A percentile compares a stretch with the other conserved stretches of the same genome.
Evolutionary conservation across 2,888 invertebrate species (phyloP).

Genomic region (Lepidonotus clava): DNA sequence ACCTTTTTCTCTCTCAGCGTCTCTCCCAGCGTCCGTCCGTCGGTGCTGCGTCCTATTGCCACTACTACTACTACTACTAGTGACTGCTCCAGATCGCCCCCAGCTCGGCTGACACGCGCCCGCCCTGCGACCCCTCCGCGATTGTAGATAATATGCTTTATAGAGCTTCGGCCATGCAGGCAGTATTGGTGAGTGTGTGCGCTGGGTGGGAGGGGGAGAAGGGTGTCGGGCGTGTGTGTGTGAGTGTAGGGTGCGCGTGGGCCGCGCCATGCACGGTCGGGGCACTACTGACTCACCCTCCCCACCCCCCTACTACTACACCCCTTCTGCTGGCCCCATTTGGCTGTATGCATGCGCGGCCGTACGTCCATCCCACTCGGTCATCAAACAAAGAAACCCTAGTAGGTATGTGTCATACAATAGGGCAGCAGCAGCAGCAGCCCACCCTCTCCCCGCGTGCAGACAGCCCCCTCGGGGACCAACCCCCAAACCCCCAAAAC

Average conservation of each 20-base stretch:
- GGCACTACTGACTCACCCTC: not conserved
- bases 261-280: slow-evolving; percentile 10
- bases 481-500: not conserved
- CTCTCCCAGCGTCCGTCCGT: too few relatives aligned
- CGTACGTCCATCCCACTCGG: not conserved
- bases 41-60: too few relatives aligned
- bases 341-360: not conserved
- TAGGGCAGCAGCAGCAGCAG: not conserved
- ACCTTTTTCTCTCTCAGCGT: too few relatives aligned
- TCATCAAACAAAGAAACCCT: slow-evolving; percentile 40
- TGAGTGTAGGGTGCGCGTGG: not conserved
- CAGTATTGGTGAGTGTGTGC: slow-evolving; percentile 1
- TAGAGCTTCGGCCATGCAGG: not conserved
- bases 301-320: not conserved
- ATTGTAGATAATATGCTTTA: slow-evolving; percentile 22
- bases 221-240: slow-evolving; percentile 8
- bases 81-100: not conserved
- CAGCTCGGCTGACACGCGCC: not conserved
- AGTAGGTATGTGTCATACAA: slow-evolving; percentile 52
- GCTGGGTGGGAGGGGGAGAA: not conserved
- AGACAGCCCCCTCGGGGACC: not conserved
- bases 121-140: not conserved
- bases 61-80: not conserved
- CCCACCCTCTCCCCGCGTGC: not conserved
- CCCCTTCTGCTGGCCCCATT: not conserved